Evolutionary conservation across 2,797 vertebrate genomes (phyloP).

Genomic region (Rhabdophis nuchalis): DNA sequence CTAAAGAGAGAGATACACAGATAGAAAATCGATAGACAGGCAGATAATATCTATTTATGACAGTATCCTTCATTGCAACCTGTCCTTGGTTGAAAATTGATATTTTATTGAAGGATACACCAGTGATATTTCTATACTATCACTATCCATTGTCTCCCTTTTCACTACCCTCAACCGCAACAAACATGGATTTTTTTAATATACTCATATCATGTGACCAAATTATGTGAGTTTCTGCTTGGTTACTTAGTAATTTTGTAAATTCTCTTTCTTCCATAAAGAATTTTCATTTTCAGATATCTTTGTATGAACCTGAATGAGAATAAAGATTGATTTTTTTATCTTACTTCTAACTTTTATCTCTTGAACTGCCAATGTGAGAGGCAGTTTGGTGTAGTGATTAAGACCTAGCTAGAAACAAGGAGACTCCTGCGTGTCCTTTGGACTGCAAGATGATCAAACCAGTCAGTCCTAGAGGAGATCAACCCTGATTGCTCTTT

Average conservation of each 20-base stretch:
- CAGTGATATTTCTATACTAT: neutral
- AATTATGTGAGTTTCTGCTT: neutral
- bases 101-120: neutral
- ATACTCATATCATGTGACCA: neutral
- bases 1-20: neutral
- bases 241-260: conserved; percentile 16
- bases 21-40: neutral
- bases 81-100: neutral
- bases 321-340: conserved; percentile 28
- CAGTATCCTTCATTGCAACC: neutral
- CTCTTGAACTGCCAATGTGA: conserved; percentile 3
- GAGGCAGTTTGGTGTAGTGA: too few relatives aligned
- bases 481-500: too few relatives aligned
- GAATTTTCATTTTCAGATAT: conserved; percentile 36
- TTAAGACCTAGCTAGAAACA: too few relatives aligned
- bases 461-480: too few relatives aligned
- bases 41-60: neutral
- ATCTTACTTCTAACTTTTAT: conserved; percentile 37
- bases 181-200: neutral
- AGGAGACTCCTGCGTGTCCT: too few relatives aligned
- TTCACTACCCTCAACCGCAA: neutral
- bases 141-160: neutral
- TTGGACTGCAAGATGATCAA: too few relatives aligned
- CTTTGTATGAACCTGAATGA: conserved; percentile 36
- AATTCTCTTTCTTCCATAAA: conserved; percentile 27